Evolutionary conservation across 1,140 invertebrate species (phyloP), one percentile per base, ranked within the genome.

Genomic region (Drosophila auraria): DNA sequence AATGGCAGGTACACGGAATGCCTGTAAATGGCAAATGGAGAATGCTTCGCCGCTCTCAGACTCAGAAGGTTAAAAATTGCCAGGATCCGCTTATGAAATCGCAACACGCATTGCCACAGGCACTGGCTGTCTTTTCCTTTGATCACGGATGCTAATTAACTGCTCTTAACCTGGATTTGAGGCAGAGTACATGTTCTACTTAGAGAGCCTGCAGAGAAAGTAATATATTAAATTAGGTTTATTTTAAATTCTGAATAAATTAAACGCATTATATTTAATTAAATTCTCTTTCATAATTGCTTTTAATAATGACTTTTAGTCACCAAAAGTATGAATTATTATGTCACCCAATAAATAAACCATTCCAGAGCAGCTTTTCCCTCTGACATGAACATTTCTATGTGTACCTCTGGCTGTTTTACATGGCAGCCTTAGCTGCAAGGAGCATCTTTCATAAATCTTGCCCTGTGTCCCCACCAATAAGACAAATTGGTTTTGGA

Each of bases 401-500:
- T 38, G 33, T 57, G 20, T 40, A 25, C 36, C 40, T n/a, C 36
- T 40, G 9, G 5, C 33, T 36, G 49, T 42, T 78, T 78, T 30
- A 42, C 53, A 36, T 53, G 63, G 53, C 20, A 40, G 33, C 40
- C 38, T n/a, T 14, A 27, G 36, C 53, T 25, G 51, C 23, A 40
- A 2, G 12, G n/a, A 17, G 50, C 36, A 80, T 49, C 82, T 68
- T 79, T 82, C 71, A 86, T 82, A 86, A 82, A 76, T 86, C 60
- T 60, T 73, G 59, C 38, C 47, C 47, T 51, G 44, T 47, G 49
- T 47, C 64, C 54, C 58, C 58, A 36, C 53, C 79, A 82, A 86
- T 84, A 87, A 89, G 83, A 89, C 82, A 87, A 87, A 87, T 87
- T 87, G 87, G 78, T 83, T 87, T 80, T 59, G 64, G 44, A 62